Evolutionary conservation across 1,140 invertebrate species (phyloP).

Genomic region (Papilio machaon): DNA sequence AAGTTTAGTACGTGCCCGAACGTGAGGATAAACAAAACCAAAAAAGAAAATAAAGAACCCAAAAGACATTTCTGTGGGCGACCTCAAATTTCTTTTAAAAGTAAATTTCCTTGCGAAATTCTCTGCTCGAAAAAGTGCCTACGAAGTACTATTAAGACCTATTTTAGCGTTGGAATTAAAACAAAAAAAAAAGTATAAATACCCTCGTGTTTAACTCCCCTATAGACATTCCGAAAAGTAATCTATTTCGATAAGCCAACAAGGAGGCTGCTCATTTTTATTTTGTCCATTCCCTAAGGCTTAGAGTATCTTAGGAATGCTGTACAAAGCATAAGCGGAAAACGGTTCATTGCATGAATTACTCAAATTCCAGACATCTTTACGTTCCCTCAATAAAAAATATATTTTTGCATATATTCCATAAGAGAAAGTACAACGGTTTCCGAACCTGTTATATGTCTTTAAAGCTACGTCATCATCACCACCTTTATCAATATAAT

Average conservation of each 20-base stretch:
- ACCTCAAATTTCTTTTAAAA: slow-evolving; percentile 2
- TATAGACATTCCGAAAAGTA: slow-evolving; percentile 78
- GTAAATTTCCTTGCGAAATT: neutral
- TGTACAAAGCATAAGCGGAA: slow-evolving; percentile 49
- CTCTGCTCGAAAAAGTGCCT: neutral
- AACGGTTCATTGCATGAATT: neutral
- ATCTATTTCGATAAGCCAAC: slow-evolving; percentile 81
- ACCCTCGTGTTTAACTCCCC: slow-evolving; percentile 55
- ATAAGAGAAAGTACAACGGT: neutral
- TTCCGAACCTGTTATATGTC: neutral
- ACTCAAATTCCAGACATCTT: neutral
- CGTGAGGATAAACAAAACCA: slow-evolving; percentile 48
- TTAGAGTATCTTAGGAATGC: slow-evolving; percentile 63
- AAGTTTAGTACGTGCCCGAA: slow-evolving; percentile 60
- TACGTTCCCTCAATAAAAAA: neutral
- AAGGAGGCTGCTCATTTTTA: slow-evolving; percentile 79
- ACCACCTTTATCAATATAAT: neutral
- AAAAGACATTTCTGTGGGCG: slow-evolving; percentile 5
- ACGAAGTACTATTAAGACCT: slow-evolving; percentile 9
- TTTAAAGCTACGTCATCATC: neutral
- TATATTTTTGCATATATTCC: neutral
- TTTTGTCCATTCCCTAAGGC: slow-evolving; percentile 78
- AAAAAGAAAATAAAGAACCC: slow-evolving; percentile 44
- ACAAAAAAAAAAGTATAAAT: slow-evolving; percentile 64
- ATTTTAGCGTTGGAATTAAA: slow-evolving; percentile 41